Conservation (phyloP, 2,113 vertebrate species). For the Zosterops borbonicus region DNA sequence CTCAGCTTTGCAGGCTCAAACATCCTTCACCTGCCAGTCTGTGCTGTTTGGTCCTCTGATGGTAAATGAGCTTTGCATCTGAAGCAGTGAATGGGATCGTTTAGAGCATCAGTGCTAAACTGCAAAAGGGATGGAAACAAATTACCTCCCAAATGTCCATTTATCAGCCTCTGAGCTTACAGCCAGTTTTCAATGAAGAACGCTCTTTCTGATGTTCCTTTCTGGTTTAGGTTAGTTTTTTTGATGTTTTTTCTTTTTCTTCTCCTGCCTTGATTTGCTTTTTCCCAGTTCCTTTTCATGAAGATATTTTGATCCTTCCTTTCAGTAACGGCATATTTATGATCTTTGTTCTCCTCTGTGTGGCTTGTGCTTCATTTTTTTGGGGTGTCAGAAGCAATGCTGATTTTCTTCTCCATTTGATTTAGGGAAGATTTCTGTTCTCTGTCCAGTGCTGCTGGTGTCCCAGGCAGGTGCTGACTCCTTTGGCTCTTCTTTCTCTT, state of each 20-base stretch:
- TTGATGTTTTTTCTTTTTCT: neutral
- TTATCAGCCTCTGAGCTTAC: neutral
- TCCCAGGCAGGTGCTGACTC: neutral
- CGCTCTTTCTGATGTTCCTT: neutral
- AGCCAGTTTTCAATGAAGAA: neutral
- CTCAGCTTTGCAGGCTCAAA: neutral
- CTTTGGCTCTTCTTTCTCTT: neutral
- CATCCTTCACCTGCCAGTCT: neutral
- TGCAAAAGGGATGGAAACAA: neutral
- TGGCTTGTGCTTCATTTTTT: neutral
- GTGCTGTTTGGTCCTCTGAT: neutral
- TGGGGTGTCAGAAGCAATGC: neutral
- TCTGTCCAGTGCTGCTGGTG: fast-evolving
- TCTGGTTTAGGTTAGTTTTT: neutral
- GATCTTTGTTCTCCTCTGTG: neutral
- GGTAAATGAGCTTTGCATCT: neutral
- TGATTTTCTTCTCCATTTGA: neutral
- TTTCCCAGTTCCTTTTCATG: neutral
- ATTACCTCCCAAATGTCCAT: neutral
- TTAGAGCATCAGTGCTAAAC: neutral
- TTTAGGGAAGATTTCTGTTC: neutral
- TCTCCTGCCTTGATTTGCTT: neutral
- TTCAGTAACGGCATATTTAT: neutral
- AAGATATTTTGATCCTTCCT: neutral
- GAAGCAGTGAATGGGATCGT: neutral